A percentile compares a stretch with the other conserved stretches of the same genome.
Conservation (phyloP, 1,140 invertebrate genomes). For the Drosophila prosaltans region DNA sequence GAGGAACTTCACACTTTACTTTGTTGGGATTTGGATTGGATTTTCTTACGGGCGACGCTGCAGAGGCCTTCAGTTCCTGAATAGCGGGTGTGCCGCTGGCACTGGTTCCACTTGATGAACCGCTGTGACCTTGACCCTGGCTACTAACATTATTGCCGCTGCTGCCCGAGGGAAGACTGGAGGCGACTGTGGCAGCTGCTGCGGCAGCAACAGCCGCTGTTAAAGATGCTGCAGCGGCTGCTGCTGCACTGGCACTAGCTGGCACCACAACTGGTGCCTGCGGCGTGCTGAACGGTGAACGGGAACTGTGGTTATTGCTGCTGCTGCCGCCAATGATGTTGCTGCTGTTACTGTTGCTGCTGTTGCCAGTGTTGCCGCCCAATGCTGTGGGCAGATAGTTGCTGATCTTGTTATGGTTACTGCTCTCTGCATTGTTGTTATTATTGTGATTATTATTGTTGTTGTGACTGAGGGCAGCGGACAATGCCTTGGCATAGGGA, state of each 20-base stretch:
- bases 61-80: conserved; percentile 79
- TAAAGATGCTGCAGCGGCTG: conserved; percentile 60
- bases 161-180: conserved; percentile 23
- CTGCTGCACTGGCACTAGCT: conserved; percentile 55
- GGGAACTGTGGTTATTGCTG: conserved; percentile 53
- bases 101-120: conserved; percentile 13
- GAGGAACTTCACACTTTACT: conserved; percentile 77
- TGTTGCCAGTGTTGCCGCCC: conserved; percentile 21
- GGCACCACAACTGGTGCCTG: conserved; percentile 52
- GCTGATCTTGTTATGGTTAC: conserved; percentile 63
- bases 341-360: conserved; percentile 24
- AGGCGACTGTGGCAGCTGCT: conserved; percentile 48
- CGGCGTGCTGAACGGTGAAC: conserved; percentile 62
- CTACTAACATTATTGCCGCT: conserved; percentile 28
- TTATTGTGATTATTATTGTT: conserved; percentile 64
- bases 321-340: conserved; percentile 17
- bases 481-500: conserved; percentile 65
- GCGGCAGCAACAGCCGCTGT: conserved; percentile 69
- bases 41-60: conserved; percentile 82
- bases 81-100: conserved; percentile 67
- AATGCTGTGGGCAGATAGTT: conserved; percentile 54
- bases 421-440: conserved; percentile 48
- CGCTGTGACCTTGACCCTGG: conserved; percentile 20
- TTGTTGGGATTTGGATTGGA: conserved; percentile 71
- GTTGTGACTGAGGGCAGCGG: conserved; percentile 66